A percentile compares a stretch with the other conserved stretches of the same genome.
These are phyloP conservation scores for Amphibalanus amphitrite DNA, from an alignment of 1,140 invertebrate genomes.

Conservation along the genomic window DNA sequence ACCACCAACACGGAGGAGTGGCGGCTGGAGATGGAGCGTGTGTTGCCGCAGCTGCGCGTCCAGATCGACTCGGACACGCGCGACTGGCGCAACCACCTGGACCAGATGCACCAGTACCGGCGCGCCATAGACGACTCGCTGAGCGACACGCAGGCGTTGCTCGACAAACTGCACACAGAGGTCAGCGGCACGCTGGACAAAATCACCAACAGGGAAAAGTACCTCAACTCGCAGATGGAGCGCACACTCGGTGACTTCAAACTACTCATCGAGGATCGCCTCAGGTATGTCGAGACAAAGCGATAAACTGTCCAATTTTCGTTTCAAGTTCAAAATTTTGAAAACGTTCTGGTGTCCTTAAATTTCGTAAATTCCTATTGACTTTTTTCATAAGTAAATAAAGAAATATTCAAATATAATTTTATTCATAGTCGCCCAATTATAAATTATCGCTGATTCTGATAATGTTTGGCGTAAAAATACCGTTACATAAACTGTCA, in stretches of 20 bases:
- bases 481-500: too few relatives aligned
- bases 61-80: slow-evolving; percentile 33
- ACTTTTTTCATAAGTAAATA: neutral
- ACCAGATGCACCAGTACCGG: slow-evolving; percentile 67
- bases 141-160: slow-evolving; percentile 43
- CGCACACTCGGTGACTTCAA: slow-evolving; percentile 51
- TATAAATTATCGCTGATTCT: too few relatives aligned
- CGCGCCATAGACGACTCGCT: slow-evolving; percentile 45
- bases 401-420: too few relatives aligned
- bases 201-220: slow-evolving; percentile 63
- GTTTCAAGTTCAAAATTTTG: neutral
- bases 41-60: slow-evolving; percentile 71
- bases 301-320: slow-evolving; percentile 6
- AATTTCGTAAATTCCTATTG: neutral
- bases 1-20: too few relatives aligned
- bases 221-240: too few relatives aligned
- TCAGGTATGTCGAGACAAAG: slow-evolving; percentile 12
- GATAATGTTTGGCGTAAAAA: too few relatives aligned
- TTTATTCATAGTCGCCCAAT: too few relatives aligned
- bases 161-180: slow-evolving; percentile 65
- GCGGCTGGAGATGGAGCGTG: slow-evolving; percentile 76
- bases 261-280: slow-evolving; percentile 21
- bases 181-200: slow-evolving; percentile 76
- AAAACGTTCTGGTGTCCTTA: neutral
- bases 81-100: slow-evolving; percentile 73